Conservation (phyloP, 2,888 invertebrate species). For the Mycalesis mineus region DNA sequence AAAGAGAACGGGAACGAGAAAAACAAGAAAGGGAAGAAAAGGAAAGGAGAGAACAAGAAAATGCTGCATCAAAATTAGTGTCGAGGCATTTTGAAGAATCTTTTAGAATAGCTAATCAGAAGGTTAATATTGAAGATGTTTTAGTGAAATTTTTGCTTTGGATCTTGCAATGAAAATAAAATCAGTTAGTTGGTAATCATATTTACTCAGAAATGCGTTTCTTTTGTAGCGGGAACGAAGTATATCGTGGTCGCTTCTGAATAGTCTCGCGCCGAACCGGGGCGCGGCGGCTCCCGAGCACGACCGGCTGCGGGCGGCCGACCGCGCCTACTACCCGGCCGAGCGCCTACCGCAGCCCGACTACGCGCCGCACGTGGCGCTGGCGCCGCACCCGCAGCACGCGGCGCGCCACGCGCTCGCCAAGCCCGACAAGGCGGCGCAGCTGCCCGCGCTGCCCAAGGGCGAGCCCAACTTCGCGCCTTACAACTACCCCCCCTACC, state of each 20-base stretch:
- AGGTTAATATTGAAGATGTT: constrained; percentile 65
- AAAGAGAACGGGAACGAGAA: constrained; percentile 76
- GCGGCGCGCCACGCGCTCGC: constrained; percentile 51
- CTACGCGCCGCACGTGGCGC: constrained; percentile 48
- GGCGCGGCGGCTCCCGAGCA: constrained; percentile 47
- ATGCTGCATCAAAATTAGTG: constrained; percentile 88
- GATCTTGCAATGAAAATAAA: too few species aligned
- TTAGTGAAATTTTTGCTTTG: not conserved
- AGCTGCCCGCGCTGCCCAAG: constrained; percentile 70
- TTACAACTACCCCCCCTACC: constrained; percentile 81
- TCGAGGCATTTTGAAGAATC: constrained; percentile 95
- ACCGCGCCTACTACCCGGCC: constrained; percentile 47
- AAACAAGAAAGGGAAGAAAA: constrained; percentile 76
- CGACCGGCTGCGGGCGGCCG: constrained; percentile 47
- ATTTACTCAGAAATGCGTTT: constrained; percentile 21
- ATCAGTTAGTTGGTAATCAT: too few species aligned
- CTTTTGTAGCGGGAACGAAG: constrained; percentile 69
- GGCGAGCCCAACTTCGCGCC: constrained; percentile 83
- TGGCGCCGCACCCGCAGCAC: constrained; percentile 46
- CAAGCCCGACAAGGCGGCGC: constrained; percentile 56
- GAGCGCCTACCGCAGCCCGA: constrained; percentile 44
- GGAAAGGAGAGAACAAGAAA: constrained; percentile 80
- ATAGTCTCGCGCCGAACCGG: constrained; percentile 69
- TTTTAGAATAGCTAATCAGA: constrained; percentile 85
- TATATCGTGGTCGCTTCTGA: constrained; percentile 77